Percentiles rank a stretch among this genome's conserved stretches.
phyloP scores from a whole-genome alignment of 2,888 invertebrate species.

The Malthinus seriepunctatus region DNA sequence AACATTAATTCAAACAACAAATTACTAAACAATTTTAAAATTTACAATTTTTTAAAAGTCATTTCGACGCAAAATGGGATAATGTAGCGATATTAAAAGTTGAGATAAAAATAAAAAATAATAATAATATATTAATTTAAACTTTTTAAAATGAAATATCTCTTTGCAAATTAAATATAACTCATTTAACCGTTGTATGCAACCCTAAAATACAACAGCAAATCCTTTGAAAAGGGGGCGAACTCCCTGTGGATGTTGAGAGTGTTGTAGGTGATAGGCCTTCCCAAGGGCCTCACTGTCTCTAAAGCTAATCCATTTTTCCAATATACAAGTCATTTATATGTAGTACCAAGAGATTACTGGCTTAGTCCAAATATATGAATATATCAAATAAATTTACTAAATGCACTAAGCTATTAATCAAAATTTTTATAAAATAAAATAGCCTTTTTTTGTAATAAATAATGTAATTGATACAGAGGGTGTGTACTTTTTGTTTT shows the following conservation, averaged over 20 bases:
- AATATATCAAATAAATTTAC: constrained; percentile 32
- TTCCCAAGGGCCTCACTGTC: constrained; percentile 48
- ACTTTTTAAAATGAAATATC: not conserved
- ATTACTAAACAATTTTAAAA: no score
- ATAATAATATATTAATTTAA: no score
- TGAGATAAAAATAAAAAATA: no score
- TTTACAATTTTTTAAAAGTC: no score
- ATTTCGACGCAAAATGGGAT: no score
- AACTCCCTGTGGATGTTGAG: constrained; percentile 43
- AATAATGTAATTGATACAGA: no score
- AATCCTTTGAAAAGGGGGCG: constrained; percentile 41
- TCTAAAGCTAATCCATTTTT: constrained; percentile 53
- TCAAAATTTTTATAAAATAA: constrained; percentile 2
- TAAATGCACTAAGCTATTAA: not conserved
- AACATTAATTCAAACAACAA: no score
- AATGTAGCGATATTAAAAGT: no score
- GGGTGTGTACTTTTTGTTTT: no score
- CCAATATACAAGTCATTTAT: constrained; percentile 54
- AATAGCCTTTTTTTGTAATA: no score
- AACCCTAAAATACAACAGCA: constrained; percentile 39
- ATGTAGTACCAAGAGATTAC: constrained; percentile 48
- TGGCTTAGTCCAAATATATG: constrained; percentile 38
- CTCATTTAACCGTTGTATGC: constrained; percentile 13
- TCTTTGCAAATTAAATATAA: constrained; percentile 5
- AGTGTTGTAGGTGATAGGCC: constrained; percentile 52